Evolutionary conservation across 1,140 invertebrate genomes (phyloP).

Genomic region (Lanistes nyassanus): DNA sequence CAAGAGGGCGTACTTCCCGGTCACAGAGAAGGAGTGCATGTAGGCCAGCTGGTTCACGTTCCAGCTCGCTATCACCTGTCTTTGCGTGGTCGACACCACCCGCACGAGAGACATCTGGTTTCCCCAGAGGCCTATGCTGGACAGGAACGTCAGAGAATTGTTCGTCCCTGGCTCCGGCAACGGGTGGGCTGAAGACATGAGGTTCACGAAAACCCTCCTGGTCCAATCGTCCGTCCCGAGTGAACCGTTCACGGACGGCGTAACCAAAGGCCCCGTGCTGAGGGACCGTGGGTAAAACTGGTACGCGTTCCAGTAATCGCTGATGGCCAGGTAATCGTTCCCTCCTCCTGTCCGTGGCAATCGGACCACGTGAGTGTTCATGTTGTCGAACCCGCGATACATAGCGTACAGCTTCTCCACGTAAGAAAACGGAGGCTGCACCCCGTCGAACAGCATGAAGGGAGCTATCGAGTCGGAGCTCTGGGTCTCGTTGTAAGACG

Average conservation of each 20-base stretch:
- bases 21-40: slow-evolving; percentile 54
- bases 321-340: slow-evolving; percentile 41
- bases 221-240: no score
- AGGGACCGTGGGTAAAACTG: slow-evolving; percentile 35
- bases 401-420: slow-evolving; percentile 35
- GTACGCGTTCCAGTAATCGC: slow-evolving; percentile 53
- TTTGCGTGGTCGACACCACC: slow-evolving; percentile 31
- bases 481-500: slow-evolving; percentile 44
- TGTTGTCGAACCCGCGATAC: slow-evolving; percentile 49
- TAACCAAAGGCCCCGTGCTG: slow-evolving; percentile 26
- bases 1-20: slow-evolving; percentile 44
- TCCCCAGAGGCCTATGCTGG: slow-evolving; percentile 29
- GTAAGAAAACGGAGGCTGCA: slow-evolving; percentile 37
- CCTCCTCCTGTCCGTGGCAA: slow-evolving; percentile 13
- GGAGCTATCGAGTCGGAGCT: slow-evolving; percentile 39
- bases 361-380: slow-evolving; percentile 48
- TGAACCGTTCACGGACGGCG: neutral
- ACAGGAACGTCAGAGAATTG: slow-evolving; percentile 38
- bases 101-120: slow-evolving; percentile 40
- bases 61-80: slow-evolving; percentile 41
- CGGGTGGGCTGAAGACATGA: slow-evolving; percentile 48
- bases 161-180: slow-evolving; percentile 39
- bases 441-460: slow-evolving; percentile 43
- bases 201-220: slow-evolving; percentile 35
- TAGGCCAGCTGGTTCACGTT: slow-evolving; percentile 44